Base-by-base conservation (phyloP, 2,113 vertebrate genomes). In the Rynchops niger region DNA sequence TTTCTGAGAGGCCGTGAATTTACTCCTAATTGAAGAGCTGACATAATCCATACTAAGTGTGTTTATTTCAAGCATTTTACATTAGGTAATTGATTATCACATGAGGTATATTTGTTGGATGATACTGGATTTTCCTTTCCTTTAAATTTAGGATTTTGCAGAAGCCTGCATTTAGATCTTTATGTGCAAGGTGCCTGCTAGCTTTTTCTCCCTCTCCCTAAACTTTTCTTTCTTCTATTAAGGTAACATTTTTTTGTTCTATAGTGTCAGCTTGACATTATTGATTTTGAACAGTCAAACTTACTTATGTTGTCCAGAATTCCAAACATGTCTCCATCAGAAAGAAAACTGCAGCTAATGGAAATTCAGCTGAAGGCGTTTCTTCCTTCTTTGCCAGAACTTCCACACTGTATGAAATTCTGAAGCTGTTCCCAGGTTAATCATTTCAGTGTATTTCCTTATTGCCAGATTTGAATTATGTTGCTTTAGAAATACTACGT, bases 1-100 rank as follows among this genome's bases (percentile, higher is more conserved):
- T 98, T 98, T 97, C 58, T 93, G 96, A 98, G 97, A 96, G 93
- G 95, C 93, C 1, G 8, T 98, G 97, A 98, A 98, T 98, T 98
- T 98, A 96, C 97, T 98, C 92, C 97, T 98, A 98, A 98, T 98
- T 98, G 97, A 98, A 98, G 97, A 98, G 97, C 97, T 98, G 98
- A 98, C 97, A 98, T 97, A 98, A 98, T 99, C 98, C 96, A 98
- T 98, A 98, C 94, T 98, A 97, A 98, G 95, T 98, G 96, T 47
- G 53, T 98, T 98, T 98, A 97, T 98, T 98, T 98, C 97, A 97
- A 94, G 94, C 93, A 95, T 98, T 97, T 97, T 98, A 86, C 84
- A 95, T 98, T 97, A 97, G 91, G 92, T 98, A 97, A 98, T 98
- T 98, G 98, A 98, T 98, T 98, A 97, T 96, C 91, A 96, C 82